Base-by-base conservation (phyloP, 2,888 invertebrate genomes). In the Sceliomorpha sp. region DNA sequence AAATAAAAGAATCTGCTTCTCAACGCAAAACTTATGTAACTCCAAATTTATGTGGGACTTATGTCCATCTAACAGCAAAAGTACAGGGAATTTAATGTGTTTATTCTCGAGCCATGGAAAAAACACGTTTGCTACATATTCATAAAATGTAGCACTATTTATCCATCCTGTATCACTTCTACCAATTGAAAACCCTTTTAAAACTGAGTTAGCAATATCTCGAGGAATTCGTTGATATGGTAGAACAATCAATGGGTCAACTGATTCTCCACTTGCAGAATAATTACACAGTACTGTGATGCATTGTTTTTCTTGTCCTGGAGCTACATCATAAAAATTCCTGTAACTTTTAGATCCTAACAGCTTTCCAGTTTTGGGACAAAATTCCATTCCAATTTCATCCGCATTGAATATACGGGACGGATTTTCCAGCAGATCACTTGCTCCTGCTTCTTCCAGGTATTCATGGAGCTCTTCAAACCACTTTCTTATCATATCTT, bases 91-190 rank as follows among this genome's bases (percentile, higher is more conserved):
- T 29, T 71, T 15, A 3, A 81, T 72, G 10, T 74, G 70, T 9
- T 76, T 60, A 20, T 79, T 36, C n/a, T 70, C 7, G 12, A 76
- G 47, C 78, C 82, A 80, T 9, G 58, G 66, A 50, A 73, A 67
- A 6, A 86, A 84, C 24, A 83, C 62, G 42, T 86, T 86, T 0
- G 79, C 66, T 2, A 85, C 71, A 58, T 81, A 86, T 66, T 85
- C 83, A 70, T 70, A 86, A 67, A 85, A 86, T 0, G 83, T 82
- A 32, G 68, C 73, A 3, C 72, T 66, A 13, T 75, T 78, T 83
- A 86, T 87, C 83, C 81, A 85, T 1, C 84, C 85, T 34, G 48
- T 63, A 6, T 80, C 73, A 5, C 81, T 80, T 13, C 75, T 51
- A 0, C 85, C 83, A n/a, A 81, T 73, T 39, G 69, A 67, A 74